A percentile compares a stretch with the other conserved stretches of the same genome.
Evolutionary conservation across 2,797 vertebrate species (phyloP).

Genomic region (Triplophysa yarkandensis): DNA sequence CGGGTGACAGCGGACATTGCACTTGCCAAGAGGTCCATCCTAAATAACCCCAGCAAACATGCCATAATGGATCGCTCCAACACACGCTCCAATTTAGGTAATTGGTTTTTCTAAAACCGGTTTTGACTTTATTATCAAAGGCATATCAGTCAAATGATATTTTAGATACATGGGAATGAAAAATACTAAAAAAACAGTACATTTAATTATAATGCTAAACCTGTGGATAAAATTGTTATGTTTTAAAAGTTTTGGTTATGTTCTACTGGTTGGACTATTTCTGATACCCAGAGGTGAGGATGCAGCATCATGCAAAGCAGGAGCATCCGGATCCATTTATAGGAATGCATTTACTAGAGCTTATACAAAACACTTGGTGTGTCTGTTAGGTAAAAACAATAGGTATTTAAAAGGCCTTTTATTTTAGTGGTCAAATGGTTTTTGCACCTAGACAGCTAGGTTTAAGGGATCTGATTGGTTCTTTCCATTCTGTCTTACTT

Average conservation of each 20-base stretch:
- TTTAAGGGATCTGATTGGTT: slow-evolving; percentile 70
- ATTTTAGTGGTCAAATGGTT: not conserved
- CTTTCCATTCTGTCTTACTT: slow-evolving; percentile 82
- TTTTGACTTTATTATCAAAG: not conserved
- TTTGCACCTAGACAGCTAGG: slow-evolving; percentile 23
- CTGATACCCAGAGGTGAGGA: not conserved
- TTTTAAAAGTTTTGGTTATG: not conserved
- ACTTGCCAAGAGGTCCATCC: slow-evolving; percentile 94
- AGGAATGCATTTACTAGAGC: no score
- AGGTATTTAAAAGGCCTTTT: not conserved
- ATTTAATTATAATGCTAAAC: no score
- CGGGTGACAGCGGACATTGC: slow-evolving; percentile 97
- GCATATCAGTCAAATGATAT: not conserved
- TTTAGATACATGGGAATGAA: not conserved
- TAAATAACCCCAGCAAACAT: slow-evolving; percentile 98
- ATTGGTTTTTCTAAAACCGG: slow-evolving; percentile 44
- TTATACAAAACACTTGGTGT: no score
- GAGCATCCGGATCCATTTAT: not conserved
- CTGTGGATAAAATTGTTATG: no score
- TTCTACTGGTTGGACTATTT: not conserved
- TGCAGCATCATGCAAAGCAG: not conserved
- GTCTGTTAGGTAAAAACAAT: not conserved
- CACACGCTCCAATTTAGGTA: slow-evolving; percentile 94
- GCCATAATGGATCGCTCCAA: slow-evolving; percentile 96
- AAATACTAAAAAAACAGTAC: no score